phyloP scores from a whole-genome alignment of 2,113 vertebrate species.

The Macquaria australasica region DNA sequence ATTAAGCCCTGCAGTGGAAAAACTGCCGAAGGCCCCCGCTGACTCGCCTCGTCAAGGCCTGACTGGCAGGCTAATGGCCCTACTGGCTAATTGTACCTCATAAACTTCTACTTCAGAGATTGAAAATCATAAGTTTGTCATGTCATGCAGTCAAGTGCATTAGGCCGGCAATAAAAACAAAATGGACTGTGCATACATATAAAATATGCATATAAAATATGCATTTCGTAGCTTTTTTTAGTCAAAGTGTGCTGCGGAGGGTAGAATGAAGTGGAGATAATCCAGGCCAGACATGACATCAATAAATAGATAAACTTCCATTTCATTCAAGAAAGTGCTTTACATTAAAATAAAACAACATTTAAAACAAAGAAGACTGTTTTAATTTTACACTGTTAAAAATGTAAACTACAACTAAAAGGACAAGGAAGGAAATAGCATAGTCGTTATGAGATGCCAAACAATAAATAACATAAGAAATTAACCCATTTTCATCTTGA shows the following conservation, averaged over 20 bases:
- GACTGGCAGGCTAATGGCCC: conserved; percentile 59
- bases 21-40: neutral
- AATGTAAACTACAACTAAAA: no score
- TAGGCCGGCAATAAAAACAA: neutral
- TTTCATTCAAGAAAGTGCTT: neutral
- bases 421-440: no score
- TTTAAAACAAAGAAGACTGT: no score
- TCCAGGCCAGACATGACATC: neutral
- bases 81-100: conserved; percentile 45
- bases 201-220: no score
- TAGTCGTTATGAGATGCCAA: no score
- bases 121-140: conserved; percentile 5
- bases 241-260: neutral
- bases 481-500: no score
- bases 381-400: no score
- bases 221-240: neutral
- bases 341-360: no score
- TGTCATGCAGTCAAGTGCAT: neutral
- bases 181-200: neutral
- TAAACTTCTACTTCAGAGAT: conserved; percentile 17
- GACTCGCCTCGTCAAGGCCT: conserved; percentile 15
- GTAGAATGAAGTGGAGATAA: neutral
- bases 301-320: neutral
- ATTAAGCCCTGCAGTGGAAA: conserved; percentile 36
- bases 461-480: no score